phyloP scores from a whole-genome alignment of 1,140 invertebrate genomes.

The Riptortus pedestris region DNA sequence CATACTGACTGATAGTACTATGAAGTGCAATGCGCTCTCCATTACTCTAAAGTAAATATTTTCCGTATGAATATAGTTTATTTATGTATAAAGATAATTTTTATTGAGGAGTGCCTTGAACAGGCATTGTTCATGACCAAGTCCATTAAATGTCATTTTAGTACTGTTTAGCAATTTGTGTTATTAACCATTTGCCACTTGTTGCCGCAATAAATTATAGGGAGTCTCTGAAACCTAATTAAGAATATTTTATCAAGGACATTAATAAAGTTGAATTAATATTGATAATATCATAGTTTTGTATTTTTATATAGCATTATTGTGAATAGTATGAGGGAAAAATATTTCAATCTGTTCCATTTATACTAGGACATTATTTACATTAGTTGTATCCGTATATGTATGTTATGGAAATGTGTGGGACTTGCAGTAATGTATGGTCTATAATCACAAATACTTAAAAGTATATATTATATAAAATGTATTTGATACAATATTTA shows the following conservation, averaged over 20 bases:
- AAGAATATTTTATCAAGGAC: slow-evolving; percentile 5
- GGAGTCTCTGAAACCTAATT: neutral
- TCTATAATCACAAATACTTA: neutral
- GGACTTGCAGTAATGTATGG: neutral
- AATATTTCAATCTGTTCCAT: neutral
- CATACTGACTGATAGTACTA: slow-evolving; percentile 1
- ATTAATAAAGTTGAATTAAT: neutral
- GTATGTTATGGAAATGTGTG: slow-evolving; percentile 2
- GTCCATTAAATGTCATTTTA: too few relatives aligned
- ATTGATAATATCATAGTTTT: slow-evolving; percentile 3
- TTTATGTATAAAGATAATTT: too few relatives aligned
- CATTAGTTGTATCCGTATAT: neutral
- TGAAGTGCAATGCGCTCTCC: too few relatives aligned
- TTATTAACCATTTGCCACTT: too few relatives aligned
- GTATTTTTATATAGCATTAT: slow-evolving; percentile 6
- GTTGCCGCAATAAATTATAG: slow-evolving; percentile 3
- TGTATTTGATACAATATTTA: slow-evolving; percentile 10
- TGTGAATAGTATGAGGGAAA: neutral
- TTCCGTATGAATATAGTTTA: too few relatives aligned
- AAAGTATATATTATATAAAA: neutral
- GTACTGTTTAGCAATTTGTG: too few relatives aligned
- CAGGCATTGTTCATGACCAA: too few relatives aligned
- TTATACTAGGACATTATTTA: neutral
- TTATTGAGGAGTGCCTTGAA: too few relatives aligned
- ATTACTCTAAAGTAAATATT: too few relatives aligned